Conservation (phyloP, 2,113 vertebrate species). For the Andinoacara biseriatus region DNA sequence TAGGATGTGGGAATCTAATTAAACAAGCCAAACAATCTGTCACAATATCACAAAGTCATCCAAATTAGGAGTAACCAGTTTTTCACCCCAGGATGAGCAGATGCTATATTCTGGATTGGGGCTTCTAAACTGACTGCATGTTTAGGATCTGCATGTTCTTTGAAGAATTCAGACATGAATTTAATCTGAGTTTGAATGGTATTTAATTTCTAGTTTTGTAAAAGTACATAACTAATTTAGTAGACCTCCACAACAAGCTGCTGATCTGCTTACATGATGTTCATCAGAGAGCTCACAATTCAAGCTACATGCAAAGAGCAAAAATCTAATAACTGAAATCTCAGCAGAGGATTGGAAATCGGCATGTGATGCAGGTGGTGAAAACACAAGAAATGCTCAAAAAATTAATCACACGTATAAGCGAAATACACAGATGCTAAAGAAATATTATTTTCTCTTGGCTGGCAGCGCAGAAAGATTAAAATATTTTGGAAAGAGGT, state of each 20-base stretch:
- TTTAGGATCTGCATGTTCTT: not conserved
- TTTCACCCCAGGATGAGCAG: not conserved
- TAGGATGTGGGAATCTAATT: not conserved
- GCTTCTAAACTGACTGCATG: not conserved
- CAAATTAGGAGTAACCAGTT: not conserved
- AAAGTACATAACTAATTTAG: not conserved
- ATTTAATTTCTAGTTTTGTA: not conserved
- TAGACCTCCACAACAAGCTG: not conserved
- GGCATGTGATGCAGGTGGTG: not conserved
- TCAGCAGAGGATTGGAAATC: not conserved
- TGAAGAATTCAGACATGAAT: not conserved
- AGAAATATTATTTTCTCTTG: not conserved
- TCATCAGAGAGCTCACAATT: not conserved
- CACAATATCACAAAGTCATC: not conserved
- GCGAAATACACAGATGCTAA: not conserved
- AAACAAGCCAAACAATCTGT: not conserved
- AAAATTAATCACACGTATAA: rapidly evolving
- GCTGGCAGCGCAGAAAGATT: not conserved
- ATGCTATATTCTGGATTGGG: not conserved
- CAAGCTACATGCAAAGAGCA: not conserved
- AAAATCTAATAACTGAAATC: no score
- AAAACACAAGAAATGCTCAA: not conserved
- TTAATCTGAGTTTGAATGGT: not conserved
- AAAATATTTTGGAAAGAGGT: not conserved
- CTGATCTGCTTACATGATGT: not conserved